Evolutionary conservation across 2,113 vertebrate species (phyloP).

Genomic region (Himantopus leucocephalus): DNA sequence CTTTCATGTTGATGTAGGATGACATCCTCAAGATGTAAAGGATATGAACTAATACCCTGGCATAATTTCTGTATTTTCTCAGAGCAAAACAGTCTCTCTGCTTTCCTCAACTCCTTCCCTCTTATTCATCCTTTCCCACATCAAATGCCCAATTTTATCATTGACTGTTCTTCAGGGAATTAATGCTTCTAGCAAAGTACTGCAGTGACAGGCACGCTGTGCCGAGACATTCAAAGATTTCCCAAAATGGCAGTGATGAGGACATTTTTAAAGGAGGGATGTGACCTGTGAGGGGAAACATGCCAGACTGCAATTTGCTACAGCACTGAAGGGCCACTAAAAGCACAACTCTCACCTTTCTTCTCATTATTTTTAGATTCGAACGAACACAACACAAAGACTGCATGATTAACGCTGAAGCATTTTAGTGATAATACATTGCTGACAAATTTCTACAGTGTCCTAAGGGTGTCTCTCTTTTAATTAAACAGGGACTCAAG

Average conservation of each 20-base stretch:
- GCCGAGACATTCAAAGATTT: not conserved
- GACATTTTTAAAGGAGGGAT: constrained; percentile 5
- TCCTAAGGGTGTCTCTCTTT: not conserved
- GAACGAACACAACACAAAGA: not conserved
- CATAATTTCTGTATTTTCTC: not conserved
- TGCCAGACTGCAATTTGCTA: not conserved
- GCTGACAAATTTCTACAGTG: not conserved
- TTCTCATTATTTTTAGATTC: constrained; percentile 3
- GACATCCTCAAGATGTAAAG: not conserved
- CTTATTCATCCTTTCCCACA: not conserved
- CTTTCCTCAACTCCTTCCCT: not conserved
- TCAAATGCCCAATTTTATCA: not conserved
- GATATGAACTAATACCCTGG: not conserved
- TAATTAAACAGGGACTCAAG: constrained; percentile 24
- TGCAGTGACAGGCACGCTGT: constrained; percentile 1
- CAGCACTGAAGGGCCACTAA: not conserved
- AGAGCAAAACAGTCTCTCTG: not conserved
- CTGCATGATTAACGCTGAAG: not conserved
- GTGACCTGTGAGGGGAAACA: not conserved
- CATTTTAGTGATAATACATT: not conserved
- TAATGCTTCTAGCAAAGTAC: constrained; percentile 11
- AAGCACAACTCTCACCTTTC: not conserved
- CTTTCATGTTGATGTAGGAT: not conserved
- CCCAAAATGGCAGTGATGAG: constrained; percentile 6
- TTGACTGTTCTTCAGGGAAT: constrained; percentile 9